Evolutionary conservation across 2,797 vertebrate species (phyloP).

Genomic region (Nasua narica): DNA sequence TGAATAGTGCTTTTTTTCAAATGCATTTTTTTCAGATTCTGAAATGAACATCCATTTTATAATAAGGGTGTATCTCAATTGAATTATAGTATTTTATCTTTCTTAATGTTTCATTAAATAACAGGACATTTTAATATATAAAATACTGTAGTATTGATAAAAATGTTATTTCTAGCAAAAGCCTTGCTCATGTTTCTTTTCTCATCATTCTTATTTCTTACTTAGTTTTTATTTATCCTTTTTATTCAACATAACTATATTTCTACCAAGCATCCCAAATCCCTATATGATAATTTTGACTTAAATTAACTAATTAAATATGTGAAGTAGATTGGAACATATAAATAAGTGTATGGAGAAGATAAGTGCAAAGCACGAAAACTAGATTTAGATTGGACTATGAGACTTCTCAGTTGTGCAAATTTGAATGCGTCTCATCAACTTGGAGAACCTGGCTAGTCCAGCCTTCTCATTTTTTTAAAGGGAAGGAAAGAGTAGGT

Average conservation of each 20-base stretch:
- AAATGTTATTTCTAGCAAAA: not conserved
- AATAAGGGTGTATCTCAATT: not conserved
- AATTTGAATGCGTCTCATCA: not conserved
- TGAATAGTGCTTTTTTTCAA: not conserved
- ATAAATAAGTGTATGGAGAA: not conserved
- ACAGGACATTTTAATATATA: not conserved
- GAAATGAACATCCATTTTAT: not conserved
- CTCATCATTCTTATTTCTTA: not conserved
- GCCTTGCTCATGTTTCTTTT: not conserved
- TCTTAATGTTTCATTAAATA: not conserved
- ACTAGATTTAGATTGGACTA: not conserved
- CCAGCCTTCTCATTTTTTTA: not conserved
- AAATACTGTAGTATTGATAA: not conserved
- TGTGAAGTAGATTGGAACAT: not conserved
- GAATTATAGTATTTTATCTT: not conserved
- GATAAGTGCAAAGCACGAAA: not conserved
- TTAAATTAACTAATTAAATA: not conserved
- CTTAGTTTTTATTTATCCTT: not conserved
- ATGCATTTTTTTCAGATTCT: not conserved
- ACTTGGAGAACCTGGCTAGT: not conserved
- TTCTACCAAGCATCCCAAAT: not conserved
- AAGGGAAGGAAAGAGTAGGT: not conserved
- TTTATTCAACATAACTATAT: not conserved
- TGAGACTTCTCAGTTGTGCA: not conserved
- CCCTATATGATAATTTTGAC: not conserved